Base-by-base conservation (phyloP, 1,140 invertebrate genomes). In the Chrysoperla carnea region DNA sequence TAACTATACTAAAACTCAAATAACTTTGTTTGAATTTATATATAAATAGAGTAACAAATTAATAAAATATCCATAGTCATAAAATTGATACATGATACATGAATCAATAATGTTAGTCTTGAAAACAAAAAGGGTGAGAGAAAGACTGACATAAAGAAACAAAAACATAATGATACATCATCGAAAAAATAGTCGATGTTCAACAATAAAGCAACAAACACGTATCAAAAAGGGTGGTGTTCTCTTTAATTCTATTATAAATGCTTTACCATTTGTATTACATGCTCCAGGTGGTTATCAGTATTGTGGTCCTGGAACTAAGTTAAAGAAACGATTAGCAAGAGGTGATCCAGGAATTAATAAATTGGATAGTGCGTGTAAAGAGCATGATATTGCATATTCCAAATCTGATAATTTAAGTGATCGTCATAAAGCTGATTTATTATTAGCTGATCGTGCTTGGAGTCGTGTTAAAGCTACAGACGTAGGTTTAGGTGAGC, bases 301-400 rank as follows among this genome's bases (percentile, higher is more conserved):
- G n/a, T 58, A 47, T 37, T 58, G 55, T 29, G 52, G 55, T 7
- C 52, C 54, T 8, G 55, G 52, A 14, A 60, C 54, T 1, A 54
- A 58, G 46, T 36, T 59, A 45, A 8, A 46, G 17, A 42, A 53
- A 40, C 40, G 53, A 40, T 46, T 58, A 46, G 37, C 14, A 7
- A 46, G 50, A 35, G 52, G 51, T 17, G 48, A 59, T 51, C 15
- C 15, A n/a, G n/a, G n/a, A n/a, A n/a, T n/a, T n/a, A n/a, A n/a
- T n/a, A n/a, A n/a, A n/a, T n/a, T n/a, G n/a, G n/a, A n/a, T n/a
- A n/a, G n/a, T n/a, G n/a, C n/a, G n/a, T n/a, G n/a, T n/a, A n/a
- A n/a, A n/a, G n/a, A 7, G 52, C 60, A 61, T 40, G 51, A 59
- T 49, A 53, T 62, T 31, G 45, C 46, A 1, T 61, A 60, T 41